Percentiles rank a stretch among this genome's conserved stretches.
Evolutionary conservation across 1,140 invertebrate species (phyloP).

Genomic region (Drosophila ercepeae): DNA sequence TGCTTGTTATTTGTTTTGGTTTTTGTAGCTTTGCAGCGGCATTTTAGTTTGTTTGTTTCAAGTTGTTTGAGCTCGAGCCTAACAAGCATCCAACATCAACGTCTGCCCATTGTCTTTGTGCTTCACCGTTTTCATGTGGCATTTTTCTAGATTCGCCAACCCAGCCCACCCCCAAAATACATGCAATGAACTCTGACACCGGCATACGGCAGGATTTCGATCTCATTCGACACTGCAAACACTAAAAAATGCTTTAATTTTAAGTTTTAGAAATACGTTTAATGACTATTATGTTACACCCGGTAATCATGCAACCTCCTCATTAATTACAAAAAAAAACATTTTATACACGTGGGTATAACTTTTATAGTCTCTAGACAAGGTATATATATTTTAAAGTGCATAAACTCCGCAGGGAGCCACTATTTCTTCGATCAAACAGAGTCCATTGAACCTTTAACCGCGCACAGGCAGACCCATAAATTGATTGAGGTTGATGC

Average conservation of each 20-base stretch:
- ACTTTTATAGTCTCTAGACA: neutral
- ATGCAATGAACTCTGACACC: conserved; percentile 75
- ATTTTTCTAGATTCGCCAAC: conserved; percentile 78
- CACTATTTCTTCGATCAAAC: neutral
- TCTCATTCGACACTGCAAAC: conserved; percentile 1
- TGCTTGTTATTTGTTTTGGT: conserved; percentile 40
- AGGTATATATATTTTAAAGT: neutral
- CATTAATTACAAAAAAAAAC: too few species aligned
- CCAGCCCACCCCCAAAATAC: conserved; percentile 55
- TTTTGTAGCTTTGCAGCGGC: conserved; percentile 44
- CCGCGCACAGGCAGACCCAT: conserved; percentile 47
- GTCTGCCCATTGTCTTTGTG: conserved; percentile 71
- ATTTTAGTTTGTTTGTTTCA: conserved; percentile 72
- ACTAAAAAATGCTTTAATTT: neutral
- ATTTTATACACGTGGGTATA: too few species aligned
- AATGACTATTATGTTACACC: too few species aligned
- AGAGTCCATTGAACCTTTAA: conserved; percentile 51
- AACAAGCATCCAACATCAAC: conserved; percentile 68
- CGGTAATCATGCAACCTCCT: too few species aligned
- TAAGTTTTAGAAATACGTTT: too few species aligned
- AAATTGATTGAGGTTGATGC: conserved; percentile 65
- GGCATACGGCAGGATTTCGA: conserved; percentile 24
- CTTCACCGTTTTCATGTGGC: conserved; percentile 42
- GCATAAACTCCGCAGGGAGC: neutral
- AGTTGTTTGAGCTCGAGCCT: conserved; percentile 55